These are phyloP conservation scores for Drosophila mulleri DNA, from an alignment of 2,888 invertebrate species.

Conservation along the genomic window DNA sequence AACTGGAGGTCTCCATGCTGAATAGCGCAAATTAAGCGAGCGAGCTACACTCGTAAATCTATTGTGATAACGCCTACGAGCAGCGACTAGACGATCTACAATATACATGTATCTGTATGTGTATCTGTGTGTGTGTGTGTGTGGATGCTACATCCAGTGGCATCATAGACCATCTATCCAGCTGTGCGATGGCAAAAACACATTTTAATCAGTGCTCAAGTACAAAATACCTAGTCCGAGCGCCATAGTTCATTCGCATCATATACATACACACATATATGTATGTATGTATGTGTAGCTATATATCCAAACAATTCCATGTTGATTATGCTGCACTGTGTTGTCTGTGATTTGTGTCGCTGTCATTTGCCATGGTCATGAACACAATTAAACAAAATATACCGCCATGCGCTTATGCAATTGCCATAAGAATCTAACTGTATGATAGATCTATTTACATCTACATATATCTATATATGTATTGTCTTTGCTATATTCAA, in stretches of 20 bases:
- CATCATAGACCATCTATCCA: constrained; percentile 39
- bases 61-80: constrained; percentile 77
- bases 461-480: background rate
- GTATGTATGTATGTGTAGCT: constrained; percentile 2
- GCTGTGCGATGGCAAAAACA: constrained; percentile 50
- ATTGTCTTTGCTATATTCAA: background rate
- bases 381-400: constrained; percentile 69
- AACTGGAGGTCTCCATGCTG: constrained; percentile 56
- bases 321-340: constrained; percentile 67
- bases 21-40: constrained; percentile 75
- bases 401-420: constrained; percentile 38
- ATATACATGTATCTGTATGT: background rate
- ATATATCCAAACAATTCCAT: constrained; percentile 35
- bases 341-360: constrained; percentile 42
- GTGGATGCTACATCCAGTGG: constrained; percentile 40
- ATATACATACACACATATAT: constrained; percentile 17
- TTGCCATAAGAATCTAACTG: constrained; percentile 5
- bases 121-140: background rate
- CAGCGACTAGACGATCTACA: constrained; percentile 47
- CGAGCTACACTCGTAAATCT: constrained; percentile 73
- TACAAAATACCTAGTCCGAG: constrained; percentile 62
- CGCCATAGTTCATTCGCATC: constrained; percentile 60
- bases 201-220: constrained; percentile 81
- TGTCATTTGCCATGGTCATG: constrained; percentile 70
- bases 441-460: background rate